A percentile compares a stretch with the other conserved stretches of the same genome.
phyloP scores from a whole-genome alignment of 2,797 vertebrate species.

The Gobionotothen gibberifrons region DNA sequence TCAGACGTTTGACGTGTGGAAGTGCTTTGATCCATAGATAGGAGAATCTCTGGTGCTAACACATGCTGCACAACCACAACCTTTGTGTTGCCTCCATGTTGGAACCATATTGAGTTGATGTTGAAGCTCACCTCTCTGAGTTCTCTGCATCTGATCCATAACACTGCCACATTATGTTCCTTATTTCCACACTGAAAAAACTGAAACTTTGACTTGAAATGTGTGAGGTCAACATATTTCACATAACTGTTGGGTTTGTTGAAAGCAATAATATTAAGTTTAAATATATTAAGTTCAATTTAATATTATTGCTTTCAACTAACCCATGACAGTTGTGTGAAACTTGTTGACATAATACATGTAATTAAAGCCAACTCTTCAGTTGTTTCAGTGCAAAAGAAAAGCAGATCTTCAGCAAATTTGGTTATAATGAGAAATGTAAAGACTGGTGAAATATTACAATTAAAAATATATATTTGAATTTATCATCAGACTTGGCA shows the following conservation, averaged over 20 bases:
- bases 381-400: no score
- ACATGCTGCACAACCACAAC: slow-evolving; percentile 6
- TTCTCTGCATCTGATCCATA: neutral
- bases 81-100: neutral
- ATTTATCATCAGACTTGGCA: slow-evolving; percentile 11
- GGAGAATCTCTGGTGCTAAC: slow-evolving; percentile 65
- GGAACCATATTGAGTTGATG: slow-evolving; percentile 3
- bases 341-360: no score
- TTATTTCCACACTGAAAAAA: neutral
- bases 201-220: no score
- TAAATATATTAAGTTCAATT: no score
- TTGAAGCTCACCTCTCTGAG: slow-evolving; percentile 14
- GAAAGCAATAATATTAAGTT: no score
- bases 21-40: slow-evolving; percentile 10
- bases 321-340: no score
- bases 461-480: neutral
- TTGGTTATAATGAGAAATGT: neutral
- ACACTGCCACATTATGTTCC: slow-evolving; percentile 5
- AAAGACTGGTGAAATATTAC: neutral
- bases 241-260: no score
- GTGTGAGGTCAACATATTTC: no score
- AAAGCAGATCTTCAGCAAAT: no score
- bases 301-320: no score
- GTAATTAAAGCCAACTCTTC: no score
- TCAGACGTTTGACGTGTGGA: neutral